A percentile compares a stretch with the other conserved stretches of the same genome.
phyloP scores from a whole-genome alignment of 2,797 vertebrate species.

The Bovichtus variegatus region DNA sequence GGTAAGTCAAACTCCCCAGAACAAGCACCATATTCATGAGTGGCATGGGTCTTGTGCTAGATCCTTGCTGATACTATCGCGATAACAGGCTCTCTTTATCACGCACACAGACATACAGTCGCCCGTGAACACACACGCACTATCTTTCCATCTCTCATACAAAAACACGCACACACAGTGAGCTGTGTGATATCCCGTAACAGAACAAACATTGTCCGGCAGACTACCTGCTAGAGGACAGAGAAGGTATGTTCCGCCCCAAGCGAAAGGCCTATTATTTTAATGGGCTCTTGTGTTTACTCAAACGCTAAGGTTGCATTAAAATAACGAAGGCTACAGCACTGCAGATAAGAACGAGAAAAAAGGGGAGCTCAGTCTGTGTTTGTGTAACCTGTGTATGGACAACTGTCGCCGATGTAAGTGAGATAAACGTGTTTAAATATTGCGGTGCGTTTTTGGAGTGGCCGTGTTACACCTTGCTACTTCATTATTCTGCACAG shows the following conservation, averaged over 20 bases:
- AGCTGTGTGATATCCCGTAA: slow-evolving; percentile 64
- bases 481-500: slow-evolving; percentile 43
- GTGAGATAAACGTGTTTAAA: slow-evolving; percentile 50
- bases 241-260: slow-evolving; percentile 40
- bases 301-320: slow-evolving; percentile 55
- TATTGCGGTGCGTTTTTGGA: slow-evolving; percentile 29
- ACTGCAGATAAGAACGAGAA: slow-evolving; percentile 37
- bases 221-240: slow-evolving; percentile 47
- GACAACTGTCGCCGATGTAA: slow-evolving; percentile 44
- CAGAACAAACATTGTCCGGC: slow-evolving; percentile 63
- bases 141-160: slow-evolving; percentile 29
- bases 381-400: slow-evolving; percentile 52
- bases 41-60: slow-evolving; percentile 56
- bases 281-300: slow-evolving; percentile 54
- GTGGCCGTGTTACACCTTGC: slow-evolving; percentile 10
- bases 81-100: slow-evolving; percentile 56
- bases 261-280: slow-evolving; percentile 46
- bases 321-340: slow-evolving; percentile 42
- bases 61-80: slow-evolving; percentile 54
- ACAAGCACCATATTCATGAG: slow-evolving; percentile 60
- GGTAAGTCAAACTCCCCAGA: slow-evolving; percentile 48
- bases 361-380: slow-evolving; percentile 21
- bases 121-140: slow-evolving; percentile 14
- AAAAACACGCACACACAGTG: slow-evolving; percentile 38
- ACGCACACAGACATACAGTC: slow-evolving; percentile 41